Evolutionary conservation across 2,113 vertebrate species (phyloP), one percentile per base, ranked within the genome.

Genomic region (Centropristis striata): DNA sequence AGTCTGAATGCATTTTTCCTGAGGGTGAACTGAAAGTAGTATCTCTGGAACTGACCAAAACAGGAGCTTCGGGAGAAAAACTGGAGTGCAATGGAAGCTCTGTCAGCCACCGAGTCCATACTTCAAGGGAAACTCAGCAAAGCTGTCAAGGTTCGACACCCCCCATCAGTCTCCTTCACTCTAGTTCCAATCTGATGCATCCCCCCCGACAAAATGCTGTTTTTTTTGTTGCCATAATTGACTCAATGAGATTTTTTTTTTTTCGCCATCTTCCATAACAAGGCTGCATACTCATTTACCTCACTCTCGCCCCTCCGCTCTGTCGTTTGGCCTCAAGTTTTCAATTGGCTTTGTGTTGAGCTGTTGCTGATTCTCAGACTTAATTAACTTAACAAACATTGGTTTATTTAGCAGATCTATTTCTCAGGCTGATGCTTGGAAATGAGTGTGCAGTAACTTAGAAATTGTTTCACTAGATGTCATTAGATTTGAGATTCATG

Each of bases 31-130:
- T 98, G 96, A 98, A 95, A 96, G 96, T 96, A 93, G 91, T 97
- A 87, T 99, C 90, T 99, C 95, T 98, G 97, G 97, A 98, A 98
- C 97, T 95, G 96, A 98, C 97, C 97, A 89, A 93, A 93, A 93
- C 91, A 99, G 98, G 98, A 99, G 94, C 98, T 99, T 94, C 98
- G 98, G 96, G 94, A 98, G 98, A 99, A 98, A 99, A 99, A 99
- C 98, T 99, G 98, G 98, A 96, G 97, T 95, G 98, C 97, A 92
- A 99, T 99, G 98, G 98, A 99, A 95, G 98, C 98, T 96, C 97
- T 99, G 95, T 96, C 98, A 96, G 97, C 97, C 96, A 99, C 98
- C 95, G 98, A 99, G 97, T 96, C 98, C 97, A 96, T 99, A 96
- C 98, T 99, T 94, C 98, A 99, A 96, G 97, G 97, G 92, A 99